Percentiles rank a stretch among this genome's conserved stretches.
phyloP scores from a whole-genome alignment of 64 coral and sea anemone species.

The Montipora capricornis region DNA sequence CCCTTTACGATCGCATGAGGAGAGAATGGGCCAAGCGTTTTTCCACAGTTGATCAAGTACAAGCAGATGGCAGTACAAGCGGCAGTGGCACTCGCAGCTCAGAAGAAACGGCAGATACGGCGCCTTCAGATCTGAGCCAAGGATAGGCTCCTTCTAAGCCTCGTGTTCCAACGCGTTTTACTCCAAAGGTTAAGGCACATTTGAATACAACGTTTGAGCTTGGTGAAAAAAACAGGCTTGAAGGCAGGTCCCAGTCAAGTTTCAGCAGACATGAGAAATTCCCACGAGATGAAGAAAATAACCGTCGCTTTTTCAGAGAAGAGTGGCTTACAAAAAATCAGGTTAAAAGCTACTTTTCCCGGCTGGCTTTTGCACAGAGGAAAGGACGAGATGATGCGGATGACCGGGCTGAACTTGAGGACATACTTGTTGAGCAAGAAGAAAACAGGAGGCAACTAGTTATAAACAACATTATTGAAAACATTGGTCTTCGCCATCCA shows the following conservation, averaged over 20 bases:
- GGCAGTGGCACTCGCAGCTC: too few species aligned
- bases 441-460: slow-evolving; percentile 5
- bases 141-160: too few species aligned
- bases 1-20: neutral
- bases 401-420: slow-evolving; percentile 15
- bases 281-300: neutral
- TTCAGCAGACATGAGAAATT: too few species aligned
- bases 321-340: neutral
- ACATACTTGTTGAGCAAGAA: neutral
- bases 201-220: too few species aligned
- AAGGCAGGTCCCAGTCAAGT: too few species aligned
- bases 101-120: too few species aligned
- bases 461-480: slow-evolving; percentile 3
- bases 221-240: too few species aligned
- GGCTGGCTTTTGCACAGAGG: slow-evolving; percentile 6
- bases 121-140: too few species aligned
- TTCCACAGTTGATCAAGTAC: too few species aligned
- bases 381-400: slow-evolving; percentile 22
- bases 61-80: too few species aligned
- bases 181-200: too few species aligned
- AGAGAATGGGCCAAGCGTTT: slow-evolving; percentile 2
- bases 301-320: slow-evolving; percentile 26
- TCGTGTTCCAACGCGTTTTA: too few species aligned
- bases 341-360: slow-evolving; percentile 31
- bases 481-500: slow-evolving; percentile 24